Percentiles rank a stretch among this genome's conserved stretches.
Evolutionary conservation across 2,113 vertebrate species (phyloP).

Genomic region (Kryptolebias marmoratus): DNA sequence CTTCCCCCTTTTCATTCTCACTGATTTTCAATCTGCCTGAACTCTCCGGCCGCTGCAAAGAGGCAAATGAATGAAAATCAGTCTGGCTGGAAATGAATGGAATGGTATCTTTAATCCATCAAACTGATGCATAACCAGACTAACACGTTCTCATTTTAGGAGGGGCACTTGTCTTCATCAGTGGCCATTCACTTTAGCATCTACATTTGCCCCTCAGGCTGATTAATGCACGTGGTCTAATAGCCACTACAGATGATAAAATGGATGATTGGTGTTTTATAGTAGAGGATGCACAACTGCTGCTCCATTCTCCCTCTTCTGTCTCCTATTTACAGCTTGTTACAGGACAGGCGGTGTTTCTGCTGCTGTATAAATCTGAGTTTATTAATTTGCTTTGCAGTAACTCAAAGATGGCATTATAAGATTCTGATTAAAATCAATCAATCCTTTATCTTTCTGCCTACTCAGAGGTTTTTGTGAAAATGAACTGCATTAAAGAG

Average conservation of each 20-base stretch:
- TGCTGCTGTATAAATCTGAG: conserved; percentile 1
- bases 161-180: conserved; percentile 78
- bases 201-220: conserved; percentile 62
- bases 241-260: conserved; percentile 73
- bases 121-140: conserved; percentile 74
- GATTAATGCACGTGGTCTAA: conserved; percentile 72
- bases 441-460: conserved; percentile 5
- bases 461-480: conserved; percentile 5
- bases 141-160: conserved; percentile 57
- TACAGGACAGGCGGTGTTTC: neutral
- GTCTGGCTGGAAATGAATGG: conserved; percentile 71
- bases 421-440: conserved; percentile 18
- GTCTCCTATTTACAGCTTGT: conserved; percentile 36
- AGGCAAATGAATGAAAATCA: conserved; percentile 70
- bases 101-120: conserved; percentile 76
- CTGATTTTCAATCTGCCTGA: conserved; percentile 50
- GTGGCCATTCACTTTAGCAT: conserved; percentile 68
- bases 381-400: conserved; percentile 16
- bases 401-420: neutral
- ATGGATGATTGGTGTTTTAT: conserved; percentile 72
- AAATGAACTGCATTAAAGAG: conserved; percentile 6
- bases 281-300: conserved; percentile 34
- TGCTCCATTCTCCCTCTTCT: conserved; percentile 17
- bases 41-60: conserved; percentile 55
- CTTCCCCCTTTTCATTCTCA: conserved; percentile 21